Evolutionary conservation across 2,113 vertebrate genomes (phyloP).

Genomic region (Takifugu bimaculatus): DNA sequence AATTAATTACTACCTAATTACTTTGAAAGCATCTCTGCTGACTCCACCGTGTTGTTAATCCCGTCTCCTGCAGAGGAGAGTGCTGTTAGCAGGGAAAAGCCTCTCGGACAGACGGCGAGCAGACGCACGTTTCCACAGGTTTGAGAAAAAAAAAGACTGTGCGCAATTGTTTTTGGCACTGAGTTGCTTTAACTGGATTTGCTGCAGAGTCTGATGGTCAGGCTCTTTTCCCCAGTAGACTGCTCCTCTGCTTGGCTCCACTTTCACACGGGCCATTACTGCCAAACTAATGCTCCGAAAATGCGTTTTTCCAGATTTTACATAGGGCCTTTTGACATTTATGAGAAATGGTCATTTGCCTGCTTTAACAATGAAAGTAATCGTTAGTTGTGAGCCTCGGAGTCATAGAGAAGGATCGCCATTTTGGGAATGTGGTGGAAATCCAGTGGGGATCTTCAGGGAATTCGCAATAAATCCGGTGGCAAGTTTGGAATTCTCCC

Average conservation of each 20-base stretch:
- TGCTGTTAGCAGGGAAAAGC: background rate
- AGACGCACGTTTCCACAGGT: background rate
- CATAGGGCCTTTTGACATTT: too few species aligned
- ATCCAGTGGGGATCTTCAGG: conserved; percentile 58
- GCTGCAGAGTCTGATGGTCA: too few species aligned
- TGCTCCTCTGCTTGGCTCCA: too few species aligned
- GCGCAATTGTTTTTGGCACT: background rate
- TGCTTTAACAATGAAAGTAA: conserved; percentile 9
- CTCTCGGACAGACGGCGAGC: background rate
- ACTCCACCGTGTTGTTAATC: background rate
- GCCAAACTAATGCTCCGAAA: too few species aligned
- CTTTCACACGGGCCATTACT: too few species aligned
- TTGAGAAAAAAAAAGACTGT: background rate
- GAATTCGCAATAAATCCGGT: conserved; percentile 67
- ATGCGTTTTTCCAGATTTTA: too few species aligned
- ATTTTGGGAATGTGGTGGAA: conserved; percentile 42
- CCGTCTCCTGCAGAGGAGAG: background rate
- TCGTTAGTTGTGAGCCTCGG: background rate
- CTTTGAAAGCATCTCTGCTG: too few species aligned
- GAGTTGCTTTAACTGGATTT: background rate
- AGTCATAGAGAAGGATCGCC: conserved; percentile 21
- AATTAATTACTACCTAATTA: too few species aligned
- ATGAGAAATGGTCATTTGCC: too few species aligned
- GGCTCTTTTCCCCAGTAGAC: too few species aligned
- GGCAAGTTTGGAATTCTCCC: conserved; percentile 67